Percentiles rank a stretch among this genome's conserved stretches.
phyloP scores from a whole-genome alignment of 2,888 invertebrate species.

The Diarsia brunnea region DNA sequence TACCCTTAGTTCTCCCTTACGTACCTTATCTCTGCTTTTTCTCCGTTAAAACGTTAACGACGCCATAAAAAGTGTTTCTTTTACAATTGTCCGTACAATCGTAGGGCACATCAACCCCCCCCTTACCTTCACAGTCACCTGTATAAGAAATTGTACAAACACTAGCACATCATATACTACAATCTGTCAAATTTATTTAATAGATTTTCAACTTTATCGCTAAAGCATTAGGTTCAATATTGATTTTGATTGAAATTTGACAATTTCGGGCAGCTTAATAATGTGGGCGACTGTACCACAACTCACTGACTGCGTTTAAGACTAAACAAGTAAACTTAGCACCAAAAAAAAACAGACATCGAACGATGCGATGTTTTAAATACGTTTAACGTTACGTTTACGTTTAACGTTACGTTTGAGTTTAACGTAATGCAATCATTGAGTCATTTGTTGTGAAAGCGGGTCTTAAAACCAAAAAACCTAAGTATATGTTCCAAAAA shows the following conservation, averaged over 20 bases:
- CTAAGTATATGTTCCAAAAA: not conserved
- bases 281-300: not conserved
- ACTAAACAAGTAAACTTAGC: not conserved
- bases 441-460: not conserved
- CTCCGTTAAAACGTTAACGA: conserved; percentile 72
- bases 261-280: no score
- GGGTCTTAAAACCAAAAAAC: conserved; percentile 8
- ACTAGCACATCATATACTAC: no score
- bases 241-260: no score
- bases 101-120: conserved; percentile 41
- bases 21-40: conserved; percentile 64
- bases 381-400: not conserved
- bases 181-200: no score
- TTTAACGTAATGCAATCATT: not conserved
- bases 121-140: conserved; percentile 27
- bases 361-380: not conserved
- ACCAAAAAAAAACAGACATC: not conserved
- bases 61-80: conserved; percentile 70
- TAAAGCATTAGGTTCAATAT: no score
- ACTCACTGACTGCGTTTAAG: not conserved
- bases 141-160: not conserved
- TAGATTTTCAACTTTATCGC: no score
- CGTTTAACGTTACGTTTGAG: not conserved
- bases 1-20: conserved; percentile 39
- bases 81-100: conserved; percentile 68